A percentile compares a stretch with the other conserved stretches of the same genome.
phyloP scores from a whole-genome alignment of 1,140 invertebrate species.

The Heliothis subflexa region DNA sequence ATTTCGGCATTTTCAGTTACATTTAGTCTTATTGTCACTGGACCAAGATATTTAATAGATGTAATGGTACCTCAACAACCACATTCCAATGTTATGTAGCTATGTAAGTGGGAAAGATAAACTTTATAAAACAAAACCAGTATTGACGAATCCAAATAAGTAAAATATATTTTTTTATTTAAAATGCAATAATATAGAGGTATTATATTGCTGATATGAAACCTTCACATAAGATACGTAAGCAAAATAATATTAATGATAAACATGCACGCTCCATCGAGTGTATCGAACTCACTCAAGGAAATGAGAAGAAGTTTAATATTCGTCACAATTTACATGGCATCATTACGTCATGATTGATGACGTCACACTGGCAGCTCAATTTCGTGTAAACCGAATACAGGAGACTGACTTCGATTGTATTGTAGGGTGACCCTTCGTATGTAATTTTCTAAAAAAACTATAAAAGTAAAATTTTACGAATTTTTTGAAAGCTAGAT shows the following conservation, averaged over 20 bases:
- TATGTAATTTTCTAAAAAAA: constrained; percentile 13
- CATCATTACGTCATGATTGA: constrained; percentile 75
- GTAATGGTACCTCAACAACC: too few relatives aligned
- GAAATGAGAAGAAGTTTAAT: constrained; percentile 65
- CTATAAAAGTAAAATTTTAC: too few relatives aligned
- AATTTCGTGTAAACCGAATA: constrained; percentile 73
- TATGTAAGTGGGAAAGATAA: too few relatives aligned
- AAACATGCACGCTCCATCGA: constrained; percentile 24
- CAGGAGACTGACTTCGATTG: constrained; percentile 54
- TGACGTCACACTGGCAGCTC: constrained; percentile 63
- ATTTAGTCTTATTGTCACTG: too few relatives aligned
- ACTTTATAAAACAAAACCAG: too few relatives aligned
- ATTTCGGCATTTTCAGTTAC: too few relatives aligned
- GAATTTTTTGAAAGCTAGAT: too few relatives aligned
- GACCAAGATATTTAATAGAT: too few relatives aligned
- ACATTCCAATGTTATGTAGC: too few relatives aligned
- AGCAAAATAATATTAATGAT: constrained; percentile 41
- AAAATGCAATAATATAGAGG: too few relatives aligned
- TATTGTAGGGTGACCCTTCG: constrained; percentile 53
- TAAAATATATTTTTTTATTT: too few relatives aligned
- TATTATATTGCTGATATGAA: neutral
- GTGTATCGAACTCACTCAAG: constrained; percentile 56
- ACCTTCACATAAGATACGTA: neutral
- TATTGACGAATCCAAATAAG: too few relatives aligned
- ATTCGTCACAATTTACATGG: constrained; percentile 72